Evolutionary conservation across 2,797 vertebrate species (phyloP), one percentile per base, ranked within the genome.

Genomic region (Catostomus latipinnis): DNA sequence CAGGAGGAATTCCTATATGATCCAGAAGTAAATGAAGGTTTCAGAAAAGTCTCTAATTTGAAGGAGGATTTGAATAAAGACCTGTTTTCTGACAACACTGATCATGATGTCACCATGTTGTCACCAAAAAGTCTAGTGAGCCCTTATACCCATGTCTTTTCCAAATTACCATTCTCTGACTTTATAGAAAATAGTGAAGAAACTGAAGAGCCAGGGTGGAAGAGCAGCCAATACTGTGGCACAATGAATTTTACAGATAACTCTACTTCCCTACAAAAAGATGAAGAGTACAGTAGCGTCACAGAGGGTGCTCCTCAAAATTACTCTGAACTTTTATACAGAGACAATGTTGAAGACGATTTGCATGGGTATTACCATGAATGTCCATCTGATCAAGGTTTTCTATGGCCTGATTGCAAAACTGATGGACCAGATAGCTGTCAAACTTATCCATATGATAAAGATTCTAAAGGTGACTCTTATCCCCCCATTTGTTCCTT

Each of bases 1-100:
- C 80, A 90, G 56, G 93, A 93, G 84, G 91, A 93, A 82, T 84
- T 88, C 49, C 85, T 84, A 58, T 81, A 74, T 67, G 50, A 43
- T 56, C 10, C 9, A 62, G 72, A 58, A 6, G 8, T 11, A 13
- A 65, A 22, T 46, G 60, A 81, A 48, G 13, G 11, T 65, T 48
- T 57, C 6, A 45, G 11, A 5, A 8, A 52, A 54, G 34, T 71
- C 43, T n/a, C 13, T n/a, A 14, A 56, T 52, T 62, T 50, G n/a
- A 34, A 53, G 67, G 63, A 57, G 0, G 48, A 34, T 34, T 52
- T 46, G 34, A 62, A 78, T 50, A 50, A 1, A 0, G 16, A 45
- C 11, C 18, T 66, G 11, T 14, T 52, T 50, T 49, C 6, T 54
- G 43, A 67, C 11, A 61, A 63, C 49, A 73, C 14, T 34, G 69